Evolutionary conservation across 1,140 invertebrate genomes (phyloP).

Genomic region (Homarus americanus): DNA sequence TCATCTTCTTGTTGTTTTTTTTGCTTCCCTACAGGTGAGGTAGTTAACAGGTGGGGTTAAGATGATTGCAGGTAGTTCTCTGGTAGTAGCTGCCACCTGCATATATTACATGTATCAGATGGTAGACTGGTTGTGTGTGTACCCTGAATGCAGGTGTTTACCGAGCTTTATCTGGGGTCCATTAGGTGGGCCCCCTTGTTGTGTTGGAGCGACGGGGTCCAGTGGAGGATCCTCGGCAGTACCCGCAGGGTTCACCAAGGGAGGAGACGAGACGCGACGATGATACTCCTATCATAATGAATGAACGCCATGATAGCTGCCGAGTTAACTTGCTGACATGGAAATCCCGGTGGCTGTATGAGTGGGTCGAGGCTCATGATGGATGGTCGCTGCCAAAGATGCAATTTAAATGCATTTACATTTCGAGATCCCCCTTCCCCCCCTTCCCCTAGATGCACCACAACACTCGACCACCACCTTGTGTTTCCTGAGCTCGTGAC

Average conservation of each 20-base stretch:
- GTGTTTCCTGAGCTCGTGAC: too few relatives aligned
- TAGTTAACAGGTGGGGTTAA: too few relatives aligned
- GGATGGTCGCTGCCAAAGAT: background rate
- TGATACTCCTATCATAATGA: conserved; percentile 6
- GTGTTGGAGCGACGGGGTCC: background rate
- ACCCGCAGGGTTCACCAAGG: too few relatives aligned
- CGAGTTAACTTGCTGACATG: conserved; percentile 10
- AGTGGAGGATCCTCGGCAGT: too few relatives aligned
- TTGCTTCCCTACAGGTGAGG: too few relatives aligned
- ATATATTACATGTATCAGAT: conserved; percentile 42
- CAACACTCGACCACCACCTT: too few relatives aligned
- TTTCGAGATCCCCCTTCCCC: background rate
- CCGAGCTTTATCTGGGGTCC: conserved; percentile 31
- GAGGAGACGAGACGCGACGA: background rate
- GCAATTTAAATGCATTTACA: background rate
- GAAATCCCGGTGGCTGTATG: background rate
- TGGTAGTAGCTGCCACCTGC: conserved; percentile 15
- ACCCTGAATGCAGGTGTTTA: conserved; percentile 42
- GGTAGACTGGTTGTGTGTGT: conserved; percentile 1
- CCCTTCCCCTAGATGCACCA: background rate
- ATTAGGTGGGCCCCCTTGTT: background rate
- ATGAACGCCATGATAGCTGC: background rate
- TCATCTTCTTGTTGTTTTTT: too few relatives aligned
- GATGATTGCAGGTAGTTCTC: conserved; percentile 18
- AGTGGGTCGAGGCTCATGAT: background rate